Base-by-base conservation (phyloP, 1,140 invertebrate genomes). In the Oryzaephilus surinamensis region DNA sequence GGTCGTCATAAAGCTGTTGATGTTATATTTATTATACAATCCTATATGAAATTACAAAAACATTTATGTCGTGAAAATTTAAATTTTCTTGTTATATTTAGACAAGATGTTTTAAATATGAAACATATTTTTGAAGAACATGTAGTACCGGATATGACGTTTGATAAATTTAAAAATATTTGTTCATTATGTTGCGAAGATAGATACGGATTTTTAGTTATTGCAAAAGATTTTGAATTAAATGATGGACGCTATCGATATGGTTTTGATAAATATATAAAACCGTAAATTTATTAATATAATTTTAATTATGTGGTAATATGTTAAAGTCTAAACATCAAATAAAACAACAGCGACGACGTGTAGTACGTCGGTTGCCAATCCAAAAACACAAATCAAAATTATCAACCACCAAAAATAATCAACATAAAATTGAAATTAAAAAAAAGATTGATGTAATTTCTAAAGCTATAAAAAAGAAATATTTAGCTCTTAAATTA, bases 41-140 rank as follows among this genome's bases (percentile, higher is more conserved):
- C 59, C 2, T 64, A 66, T 48, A 43, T 58, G 4, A 48, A 48
- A 32, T 56, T 64, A 34, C 58, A 54, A 7, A 66, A 66, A 54
- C 62, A 65, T 46, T 50, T 65, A 23, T 45, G 64, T 17, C 38
- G 61, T 10, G 63, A 67, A 44, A 67, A 63, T 57, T 45, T 50
- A 20, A 63, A 65, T 52, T 41, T 63, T 14, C 17, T 63, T 10
- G 39, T 61, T 14, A 10, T 64, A 11, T 65, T 65, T 51, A 57
- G 57, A 46, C 63, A 65, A 53, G 63, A 65, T 56, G 54, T 59
- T 30, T 43, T 48, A 6, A 66, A 66, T 55, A 48, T 65, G 19
- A 55, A 56, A 44, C 63, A 66, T 51, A 52, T 64, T 26, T 64
- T 58, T 38, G 43, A 57, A 17, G 58, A 66, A 43, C 57, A 65